Base-by-base conservation (phyloP, 2,888 invertebrate species). In the Lingula anatina region DNA sequence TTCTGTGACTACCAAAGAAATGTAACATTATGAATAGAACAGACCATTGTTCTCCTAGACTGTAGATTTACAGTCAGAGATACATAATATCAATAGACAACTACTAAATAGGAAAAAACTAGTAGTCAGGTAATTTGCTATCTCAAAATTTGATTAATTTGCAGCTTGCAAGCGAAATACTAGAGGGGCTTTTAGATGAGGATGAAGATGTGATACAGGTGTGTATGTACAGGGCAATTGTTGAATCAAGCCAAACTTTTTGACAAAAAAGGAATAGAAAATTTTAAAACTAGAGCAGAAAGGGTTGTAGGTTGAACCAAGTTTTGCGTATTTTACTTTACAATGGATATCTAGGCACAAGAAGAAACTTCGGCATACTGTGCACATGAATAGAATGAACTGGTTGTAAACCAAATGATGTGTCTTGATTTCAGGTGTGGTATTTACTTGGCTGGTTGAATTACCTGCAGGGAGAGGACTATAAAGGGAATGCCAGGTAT, bases 371-470 rank as follows among this genome's bases (percentile, higher is more conserved):
- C n/a, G n/a, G n/a, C n/a, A n/a, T n/a, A n/a, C n/a, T n/a, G n/a
- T n/a, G n/a, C n/a, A n/a, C n/a, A n/a, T n/a, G n/a, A n/a, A n/a
- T n/a, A n/a, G n/a, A n/a, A n/a, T n/a, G n/a, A n/a, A n/a, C n/a
- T n/a, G n/a, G n/a, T n/a, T n/a, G n/a, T n/a, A n/a, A n/a, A n/a
- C n/a, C n/a, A n/a, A n/a, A n/a, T n/a, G n/a, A n/a, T n/a, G n/a
- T 42, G 37, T 46, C 21, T n/a, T n/a, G n/a, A n/a, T n/a, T n/a
- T n/a, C n/a, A n/a, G n/a, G 69, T 73, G 26, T 79, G 79, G 78
- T 79, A 80, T 62, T 60, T 79, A 54, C 65, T 78, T 49, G 79
- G 78, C 7, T 77, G 76, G 76, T 62, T 71, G 12, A 75, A 76
- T 57, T 72, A 73, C 60, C 61, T 75, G 38, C 72, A 72, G 47